Percentiles rank a stretch among this genome's conserved stretches.
These are phyloP conservation scores for Pardalotus punctatus DNA, from an alignment of 2,113 vertebrate species.

Conservation along the genomic window DNA sequence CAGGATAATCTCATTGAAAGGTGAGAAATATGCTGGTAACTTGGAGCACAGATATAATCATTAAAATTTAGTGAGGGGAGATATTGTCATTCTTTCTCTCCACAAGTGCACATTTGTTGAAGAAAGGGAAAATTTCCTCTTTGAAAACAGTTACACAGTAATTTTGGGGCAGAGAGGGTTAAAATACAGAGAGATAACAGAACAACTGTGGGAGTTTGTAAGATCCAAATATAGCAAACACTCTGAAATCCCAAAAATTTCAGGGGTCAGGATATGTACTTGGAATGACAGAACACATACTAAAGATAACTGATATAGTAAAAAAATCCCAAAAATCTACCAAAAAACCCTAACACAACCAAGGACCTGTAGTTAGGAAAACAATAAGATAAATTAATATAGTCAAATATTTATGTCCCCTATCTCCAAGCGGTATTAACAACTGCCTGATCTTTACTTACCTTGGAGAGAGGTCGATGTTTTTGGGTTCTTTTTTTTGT, in stretches of 20 bases:
- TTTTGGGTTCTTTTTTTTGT: slow-evolving; percentile 6
- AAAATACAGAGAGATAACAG: neutral
- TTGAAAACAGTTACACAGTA: neutral
- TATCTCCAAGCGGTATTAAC: neutral
- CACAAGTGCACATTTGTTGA: neutral
- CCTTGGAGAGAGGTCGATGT: neutral
- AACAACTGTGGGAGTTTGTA: neutral
- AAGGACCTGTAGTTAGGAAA: neutral
- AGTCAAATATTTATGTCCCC: neutral
- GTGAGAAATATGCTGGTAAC: neutral
- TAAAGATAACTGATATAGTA: neutral
- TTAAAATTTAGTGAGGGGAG: neutral
- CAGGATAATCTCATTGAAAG: neutral
- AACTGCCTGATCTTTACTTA: neutral
- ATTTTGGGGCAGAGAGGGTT: neutral
- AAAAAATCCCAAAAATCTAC: neutral
- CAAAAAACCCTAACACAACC: neutral
- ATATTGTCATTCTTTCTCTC: neutral
- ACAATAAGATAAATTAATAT: neutral
- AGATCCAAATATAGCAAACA: neutral
- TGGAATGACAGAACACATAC: neutral
- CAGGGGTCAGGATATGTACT: neutral
- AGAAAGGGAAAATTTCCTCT: neutral
- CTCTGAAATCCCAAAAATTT: neutral
- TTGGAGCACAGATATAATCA: neutral